Base-by-base conservation (phyloP, 2,113 vertebrate species). In the Phylloscopus trochiloides region DNA sequence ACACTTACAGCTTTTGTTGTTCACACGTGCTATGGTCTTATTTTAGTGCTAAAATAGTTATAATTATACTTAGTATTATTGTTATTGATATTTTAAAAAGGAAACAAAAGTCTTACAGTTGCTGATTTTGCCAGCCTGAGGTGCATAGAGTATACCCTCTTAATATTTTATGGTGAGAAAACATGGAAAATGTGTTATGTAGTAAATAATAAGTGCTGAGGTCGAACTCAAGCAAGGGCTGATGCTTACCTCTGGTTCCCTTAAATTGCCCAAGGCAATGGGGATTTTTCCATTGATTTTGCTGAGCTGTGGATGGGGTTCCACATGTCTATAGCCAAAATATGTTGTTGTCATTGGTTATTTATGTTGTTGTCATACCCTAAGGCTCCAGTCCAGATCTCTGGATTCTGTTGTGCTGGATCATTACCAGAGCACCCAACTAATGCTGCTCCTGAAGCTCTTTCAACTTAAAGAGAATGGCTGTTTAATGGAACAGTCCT, bases 121-220 rank as follows among this genome's bases (percentile, higher is more conserved):
- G 95, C 54, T 94, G 86, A 87, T 85, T 97, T 97, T 97, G 97
- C 95, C 96, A 96, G 93, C 91, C 76, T 96, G 58, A 86, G 88
- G n/a, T 65, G 89, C 95, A 84, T 68, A 63, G 31, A 72, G n/a
- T 93, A 68, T 84, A 92, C 45, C 26, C n/a, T 86, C 75, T 94
- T 90, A 98, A 98, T 98, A 96, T 97, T 98, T 97, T 92, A 98
- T 95, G 52, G 59, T 59, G 89, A 94, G 89, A 94, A 97, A 89
- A 96, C 85, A 97, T 18, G 87, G 97, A 98, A 97, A 98, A 98
- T 95, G 74, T 86, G 68, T 92, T 95, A 80, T 88, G 86, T 88
- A 51, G 75, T 95, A 97, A 97, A 97, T 97, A 94, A 90, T 72
- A 85, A 93, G 82, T 47, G 74, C 67, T 94, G 92, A 97, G 94